Evolutionary conservation across 2,888 invertebrate genomes (phyloP), one percentile per base, ranked within the genome.

Genomic region (Apantesis nais): DNA sequence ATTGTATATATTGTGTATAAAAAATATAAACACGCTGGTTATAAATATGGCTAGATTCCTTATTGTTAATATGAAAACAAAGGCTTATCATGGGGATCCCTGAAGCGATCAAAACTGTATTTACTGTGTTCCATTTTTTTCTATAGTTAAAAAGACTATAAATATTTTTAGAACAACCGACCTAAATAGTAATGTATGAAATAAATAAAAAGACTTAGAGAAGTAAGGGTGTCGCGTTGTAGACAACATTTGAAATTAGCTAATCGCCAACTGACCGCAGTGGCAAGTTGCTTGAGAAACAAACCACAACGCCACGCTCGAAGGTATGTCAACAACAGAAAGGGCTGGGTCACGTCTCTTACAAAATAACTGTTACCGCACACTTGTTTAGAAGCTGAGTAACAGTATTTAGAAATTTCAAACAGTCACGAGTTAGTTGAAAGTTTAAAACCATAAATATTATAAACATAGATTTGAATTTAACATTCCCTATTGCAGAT

Each of bases 251-350:
- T 66, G 12, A 48, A 41, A 39, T 55, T 22, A 58, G 37, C 58
- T 58, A 12, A 22, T 58, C 58, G 29, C 39, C 19, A 52, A 34
- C 19, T 34, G 25, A 69, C 69, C 68, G 64, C 68, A 65, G 58
- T 48, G 31, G 34, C 44, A 11, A 41, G 19, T 14, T 66, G 65
- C 61, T 70, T 70, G 65, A 55, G 48, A 29, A 65, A 66, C 61
- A 64, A 74, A 76, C 77, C 74, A 67, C 73, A 69, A 44, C 67
- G 37, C 44, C 31, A 71, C 75, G 34, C n/a, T 52, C 29, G 37
- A 39, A 66, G 78, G 74, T 39, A 52, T 74, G 76, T 77, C 81
- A 75, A 77, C 81, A 81, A 81, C 78, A 79, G 80, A 80, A 81
- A 81, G 80, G 82, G 81, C 81, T 76, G 71, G 68, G 79, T 79